Evolutionary conservation across 2,888 invertebrate species (phyloP).

Genomic region (Andrena fulva): DNA sequence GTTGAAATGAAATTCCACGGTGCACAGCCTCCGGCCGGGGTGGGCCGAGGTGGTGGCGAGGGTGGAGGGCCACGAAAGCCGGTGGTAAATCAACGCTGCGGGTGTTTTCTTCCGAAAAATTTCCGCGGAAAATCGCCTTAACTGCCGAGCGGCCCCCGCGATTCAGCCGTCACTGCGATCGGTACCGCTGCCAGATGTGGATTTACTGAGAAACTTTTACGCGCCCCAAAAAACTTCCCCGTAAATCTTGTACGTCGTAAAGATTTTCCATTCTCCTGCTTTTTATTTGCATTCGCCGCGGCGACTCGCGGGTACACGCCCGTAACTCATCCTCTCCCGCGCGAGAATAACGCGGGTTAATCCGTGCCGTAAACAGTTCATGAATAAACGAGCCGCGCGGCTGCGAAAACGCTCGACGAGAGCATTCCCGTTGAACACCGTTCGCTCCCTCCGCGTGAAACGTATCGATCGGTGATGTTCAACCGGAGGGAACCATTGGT

Average conservation of each 20-base stretch:
- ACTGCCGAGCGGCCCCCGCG: constrained; percentile 36
- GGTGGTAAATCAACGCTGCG: constrained; percentile 63
- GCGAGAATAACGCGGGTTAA: constrained; percentile 63
- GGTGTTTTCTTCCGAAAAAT: constrained; percentile 74
- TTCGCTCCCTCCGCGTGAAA: constrained; percentile 23
- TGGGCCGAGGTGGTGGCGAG: constrained; percentile 34
- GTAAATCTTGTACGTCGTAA: constrained; percentile 69
- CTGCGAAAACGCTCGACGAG: constrained; percentile 24
- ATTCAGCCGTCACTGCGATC: constrained; percentile 65
- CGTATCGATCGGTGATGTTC: constrained; percentile 22
- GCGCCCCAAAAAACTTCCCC: constrained; percentile 62
- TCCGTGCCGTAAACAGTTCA: constrained; percentile 57
- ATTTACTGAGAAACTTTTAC: constrained; percentile 70
- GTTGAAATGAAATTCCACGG: constrained; percentile 78
- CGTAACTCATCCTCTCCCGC: constrained; percentile 37
- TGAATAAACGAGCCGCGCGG: constrained; percentile 44
- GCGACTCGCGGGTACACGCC: constrained; percentile 32
- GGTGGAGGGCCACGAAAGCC: constrained; percentile 21
- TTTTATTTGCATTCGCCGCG: constrained; percentile 64
- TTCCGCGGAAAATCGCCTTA: constrained; percentile 62
- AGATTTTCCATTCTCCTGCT: constrained; percentile 65
- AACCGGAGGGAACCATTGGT: neutral
- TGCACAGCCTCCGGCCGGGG: constrained; percentile 42
- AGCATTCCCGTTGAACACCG: constrained; percentile 26
- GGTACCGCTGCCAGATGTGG: constrained; percentile 69